These are phyloP conservation scores for Halcyon smyrnensis DNA, from an alignment of 2,797 vertebrate species.

Conservation along the genomic window DNA sequence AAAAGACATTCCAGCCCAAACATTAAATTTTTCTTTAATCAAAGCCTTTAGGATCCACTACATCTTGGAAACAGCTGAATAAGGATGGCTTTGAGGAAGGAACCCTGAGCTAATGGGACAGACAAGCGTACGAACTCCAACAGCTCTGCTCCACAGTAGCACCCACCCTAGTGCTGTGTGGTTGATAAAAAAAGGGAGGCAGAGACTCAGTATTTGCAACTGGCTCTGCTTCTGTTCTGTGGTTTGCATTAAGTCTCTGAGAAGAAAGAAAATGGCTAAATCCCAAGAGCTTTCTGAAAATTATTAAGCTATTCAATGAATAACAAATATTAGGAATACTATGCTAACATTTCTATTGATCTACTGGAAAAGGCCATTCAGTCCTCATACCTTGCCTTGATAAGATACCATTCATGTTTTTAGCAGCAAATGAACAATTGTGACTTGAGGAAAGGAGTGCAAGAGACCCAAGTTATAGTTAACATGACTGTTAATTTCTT, in stretches of 20 bases:
- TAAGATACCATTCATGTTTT: background rate
- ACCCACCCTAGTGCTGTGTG: background rate
- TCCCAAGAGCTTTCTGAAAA: background rate
- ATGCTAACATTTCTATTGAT: background rate
- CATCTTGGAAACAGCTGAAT: background rate
- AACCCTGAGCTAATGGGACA: background rate
- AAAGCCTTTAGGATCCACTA: background rate
- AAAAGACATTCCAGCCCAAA: background rate
- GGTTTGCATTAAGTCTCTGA: background rate
- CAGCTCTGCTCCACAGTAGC: background rate
- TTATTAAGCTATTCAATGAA: background rate
- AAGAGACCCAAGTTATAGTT: background rate
- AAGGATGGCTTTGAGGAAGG: background rate
- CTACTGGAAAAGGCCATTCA: background rate
- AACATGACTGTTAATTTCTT: background rate
- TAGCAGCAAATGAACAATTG: background rate
- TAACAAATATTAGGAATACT: background rate
- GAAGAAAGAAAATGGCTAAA: background rate
- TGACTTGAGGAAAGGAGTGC: background rate
- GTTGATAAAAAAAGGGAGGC: background rate
- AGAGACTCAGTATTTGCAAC: background rate
- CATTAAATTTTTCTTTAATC: background rate
- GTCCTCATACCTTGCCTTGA: background rate
- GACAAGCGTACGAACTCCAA: background rate
- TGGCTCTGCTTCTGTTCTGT: background rate